Base-by-base conservation (phyloP, 2,888 invertebrate genomes). In the Alcis repandata region DNA sequence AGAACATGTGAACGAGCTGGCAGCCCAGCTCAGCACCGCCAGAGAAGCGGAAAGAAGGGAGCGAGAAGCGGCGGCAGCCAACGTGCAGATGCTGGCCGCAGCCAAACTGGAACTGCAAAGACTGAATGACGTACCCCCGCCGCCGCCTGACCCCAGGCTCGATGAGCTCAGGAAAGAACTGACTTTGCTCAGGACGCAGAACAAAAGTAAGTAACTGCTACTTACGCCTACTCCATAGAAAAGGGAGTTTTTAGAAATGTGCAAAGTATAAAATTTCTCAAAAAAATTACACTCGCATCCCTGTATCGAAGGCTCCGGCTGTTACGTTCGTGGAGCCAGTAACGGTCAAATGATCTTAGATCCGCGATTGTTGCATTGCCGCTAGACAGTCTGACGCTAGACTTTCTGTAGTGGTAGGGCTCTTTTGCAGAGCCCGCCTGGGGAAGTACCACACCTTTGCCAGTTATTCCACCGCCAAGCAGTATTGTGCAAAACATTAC, bases 101-200 rank as follows among this genome's bases (percentile, higher is more conserved):
- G 90, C 97, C 60, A 95, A 95, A 67, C 88, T 91, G 67, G 97
- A 97, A 84, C 88, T 97, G 72, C 96, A 95, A 83, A 89, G 94
- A 63, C 86, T 96, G 71, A 92, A 95, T 60, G 94, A 95, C n/a
- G 96, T 96, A 79, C 88, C 91, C 11, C 92, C 94, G 6, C 94
- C 93, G 65, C 96, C 96, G 49, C 96, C 97, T 73, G 95, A 96
- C 68, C 94, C 97, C 68, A 95, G 96, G 81, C 94, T 97, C 67
- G 96, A 96, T 73, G 97, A 97, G 82, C 91, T 97, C 69, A 95
- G 96, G 84, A 94, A 95, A 76, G 96, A 98, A 87, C 94, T 98
- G 70, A 94, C 95, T 57, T 90, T 95, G 75, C 94, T 98, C 72
- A 94, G 96, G 77, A 95, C 96, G 57, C 95, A 96, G 81, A 97